Conservation (phyloP, 2,113 vertebrate genomes). For the Tragelaphus strepsiceros region DNA sequence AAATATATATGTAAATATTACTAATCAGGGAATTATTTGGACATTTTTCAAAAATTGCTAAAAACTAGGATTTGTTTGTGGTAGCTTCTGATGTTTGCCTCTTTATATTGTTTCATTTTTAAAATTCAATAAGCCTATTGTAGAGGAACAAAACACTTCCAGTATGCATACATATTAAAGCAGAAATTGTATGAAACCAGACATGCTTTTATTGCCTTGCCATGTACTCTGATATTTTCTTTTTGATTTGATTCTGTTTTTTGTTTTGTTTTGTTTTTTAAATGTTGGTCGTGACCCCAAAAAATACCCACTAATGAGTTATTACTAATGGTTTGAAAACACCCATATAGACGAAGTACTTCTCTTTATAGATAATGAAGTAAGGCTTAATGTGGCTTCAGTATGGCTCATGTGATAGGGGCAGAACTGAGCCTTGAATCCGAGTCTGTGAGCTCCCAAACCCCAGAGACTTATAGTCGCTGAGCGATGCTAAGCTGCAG, state of each 20-base stretch:
- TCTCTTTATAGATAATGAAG: not conserved
- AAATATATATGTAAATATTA: not conserved
- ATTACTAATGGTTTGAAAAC: not conserved
- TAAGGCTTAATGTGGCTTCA: not conserved
- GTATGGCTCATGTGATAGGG: not conserved
- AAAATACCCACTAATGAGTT: not conserved
- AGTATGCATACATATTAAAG: not conserved
- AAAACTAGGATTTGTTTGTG: not conserved
- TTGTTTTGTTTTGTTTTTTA: not conserved
- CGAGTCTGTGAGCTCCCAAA: not conserved
- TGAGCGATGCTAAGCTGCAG: rapidly evolving
- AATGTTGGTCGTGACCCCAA: not conserved
- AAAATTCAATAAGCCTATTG: not conserved
- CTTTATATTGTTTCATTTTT: not conserved
- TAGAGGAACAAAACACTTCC: not conserved
- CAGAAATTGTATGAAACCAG: not conserved
- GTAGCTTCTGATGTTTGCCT: not conserved
- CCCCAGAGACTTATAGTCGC: rapidly evolving
- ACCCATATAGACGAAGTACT: not conserved
- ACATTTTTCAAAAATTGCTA: slow-evolving; percentile 5
- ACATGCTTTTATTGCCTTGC: not conserved
- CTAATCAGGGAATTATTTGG: not conserved
- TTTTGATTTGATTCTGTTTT: not conserved
- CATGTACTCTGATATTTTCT: not conserved
- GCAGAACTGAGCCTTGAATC: not conserved